phyloP scores from a whole-genome alignment of 1,140 invertebrate genomes.

The Aphelinus certus region DNA sequence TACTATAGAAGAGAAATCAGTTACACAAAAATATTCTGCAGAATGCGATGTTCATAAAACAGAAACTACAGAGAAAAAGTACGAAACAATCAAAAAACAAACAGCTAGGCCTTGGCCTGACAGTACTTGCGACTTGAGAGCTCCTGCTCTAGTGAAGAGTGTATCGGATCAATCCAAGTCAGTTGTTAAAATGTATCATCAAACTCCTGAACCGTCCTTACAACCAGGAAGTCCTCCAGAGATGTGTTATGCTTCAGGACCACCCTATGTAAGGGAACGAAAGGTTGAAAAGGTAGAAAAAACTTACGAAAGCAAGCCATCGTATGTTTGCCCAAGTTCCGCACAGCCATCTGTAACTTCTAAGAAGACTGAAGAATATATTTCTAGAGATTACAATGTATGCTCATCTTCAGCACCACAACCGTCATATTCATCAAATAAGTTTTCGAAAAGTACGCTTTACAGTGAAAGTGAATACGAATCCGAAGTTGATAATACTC shows the following conservation, averaged over 20 bases:
- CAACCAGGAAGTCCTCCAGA: slow-evolving; percentile 74
- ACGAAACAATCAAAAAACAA: slow-evolving; percentile 60
- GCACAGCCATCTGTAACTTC: slow-evolving; percentile 63
- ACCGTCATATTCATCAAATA: slow-evolving; percentile 58
- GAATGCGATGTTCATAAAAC: slow-evolving; percentile 57
- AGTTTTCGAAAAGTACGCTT: slow-evolving; percentile 71
- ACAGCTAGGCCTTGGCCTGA: slow-evolving; percentile 56
- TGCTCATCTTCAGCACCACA: slow-evolving; percentile 58
- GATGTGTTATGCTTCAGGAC: slow-evolving; percentile 70
- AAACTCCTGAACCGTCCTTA: slow-evolving; percentile 50
- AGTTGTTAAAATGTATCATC: slow-evolving; percentile 48
- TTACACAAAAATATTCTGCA: slow-evolving; percentile 55
- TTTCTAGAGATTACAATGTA: slow-evolving; percentile 60
- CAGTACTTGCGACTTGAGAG: slow-evolving; percentile 65
- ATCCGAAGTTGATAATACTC: slow-evolving; percentile 73
- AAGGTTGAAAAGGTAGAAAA: slow-evolving; percentile 71
- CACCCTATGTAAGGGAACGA: slow-evolving; percentile 58
- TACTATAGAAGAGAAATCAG: slow-evolving; percentile 55
- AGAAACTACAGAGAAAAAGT: slow-evolving; percentile 57
- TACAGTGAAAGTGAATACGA: slow-evolving; percentile 76
- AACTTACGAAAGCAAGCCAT: slow-evolving; percentile 67
- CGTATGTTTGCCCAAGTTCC: slow-evolving; percentile 66
- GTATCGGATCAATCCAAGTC: slow-evolving; percentile 51
- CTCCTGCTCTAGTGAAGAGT: slow-evolving; percentile 66
- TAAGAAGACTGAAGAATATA: slow-evolving; percentile 48